A percentile compares a stretch with the other conserved stretches of the same genome.
phyloP scores from a whole-genome alignment of 2,888 invertebrate genomes.

The Hypolimnas misippus region DNA sequence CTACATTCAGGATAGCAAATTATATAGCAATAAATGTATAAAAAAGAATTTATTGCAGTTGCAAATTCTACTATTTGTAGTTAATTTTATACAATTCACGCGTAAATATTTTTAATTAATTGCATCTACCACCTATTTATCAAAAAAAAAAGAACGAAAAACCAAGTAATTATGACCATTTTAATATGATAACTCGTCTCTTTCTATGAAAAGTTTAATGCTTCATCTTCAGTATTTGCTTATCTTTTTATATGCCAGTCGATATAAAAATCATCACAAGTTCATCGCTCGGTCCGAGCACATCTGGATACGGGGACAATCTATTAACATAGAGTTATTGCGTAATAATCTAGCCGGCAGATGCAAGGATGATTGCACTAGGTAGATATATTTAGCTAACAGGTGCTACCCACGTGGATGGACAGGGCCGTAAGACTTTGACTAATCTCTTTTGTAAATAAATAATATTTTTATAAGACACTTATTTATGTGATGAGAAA shows the following conservation, averaged over 20 bases:
- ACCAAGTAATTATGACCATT: neutral
- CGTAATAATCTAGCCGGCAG: conserved; percentile 77
- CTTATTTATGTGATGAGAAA: conserved; percentile 31
- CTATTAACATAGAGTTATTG: conserved; percentile 72
- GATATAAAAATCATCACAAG: conserved; percentile 63
- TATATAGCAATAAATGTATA: no score
- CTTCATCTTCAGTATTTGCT: neutral
- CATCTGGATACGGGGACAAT: conserved; percentile 72
- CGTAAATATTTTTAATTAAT: no score
- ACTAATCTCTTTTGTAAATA: conserved; percentile 32
- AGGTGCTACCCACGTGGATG: conserved; percentile 74
- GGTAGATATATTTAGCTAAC: conserved; percentile 71
- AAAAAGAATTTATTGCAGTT: no score
- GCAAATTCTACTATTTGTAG: no score
- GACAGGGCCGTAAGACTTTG: conserved; percentile 57
- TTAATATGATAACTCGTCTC: no score
- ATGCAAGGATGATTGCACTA: conserved; percentile 75
- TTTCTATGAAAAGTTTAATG: conserved; percentile 5
- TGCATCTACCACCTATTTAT: no score
- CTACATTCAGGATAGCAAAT: no score
- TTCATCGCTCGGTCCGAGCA: conserved; percentile 63
- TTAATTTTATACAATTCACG: no score
- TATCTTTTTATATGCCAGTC: conserved; percentile 16
- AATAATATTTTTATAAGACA: conserved; percentile 31
- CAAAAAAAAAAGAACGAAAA: neutral